Evolutionary conservation across 2,113 vertebrate genomes (phyloP), one percentile per base, ranked within the genome.

Genomic region (Bombycilla garrulus): DNA sequence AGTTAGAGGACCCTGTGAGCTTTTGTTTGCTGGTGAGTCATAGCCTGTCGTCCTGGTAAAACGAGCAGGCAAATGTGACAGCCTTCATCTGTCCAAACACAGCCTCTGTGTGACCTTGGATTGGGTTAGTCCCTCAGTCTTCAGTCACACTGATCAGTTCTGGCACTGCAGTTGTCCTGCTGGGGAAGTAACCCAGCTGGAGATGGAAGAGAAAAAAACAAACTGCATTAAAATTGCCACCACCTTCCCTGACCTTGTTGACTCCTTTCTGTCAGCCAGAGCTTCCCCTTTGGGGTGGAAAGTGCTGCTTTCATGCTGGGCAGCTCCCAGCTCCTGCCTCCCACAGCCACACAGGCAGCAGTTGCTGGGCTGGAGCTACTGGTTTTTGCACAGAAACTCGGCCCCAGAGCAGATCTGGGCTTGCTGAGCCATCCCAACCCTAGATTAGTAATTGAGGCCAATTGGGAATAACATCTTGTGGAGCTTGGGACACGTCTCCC

Each of bases 81-180:
- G 94, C 76, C 85, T 81, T 95, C 96, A 90, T 95, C 95, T 96
- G 94, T 80, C 90, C 95, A 94, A 88, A 90, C 74, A 57, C 82
- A 77, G 64, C 93, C 90, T 80, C 15, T 0, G 26, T 22, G 58
- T 72, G 81, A 94, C 94, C 93, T 89, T 80, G 85, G 16, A 17
- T 77, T 7, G 20, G 19, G 51, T 86, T 73, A 79, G 86, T 92
- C 86, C 40, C 86, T 92, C 69, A 28, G 81, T 89, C 78, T 74
- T 92, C 71, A 86, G 42, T 90, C 94, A 88, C 17, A 64, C 88
- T 56, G 73, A 92, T 92, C 5, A 2, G 40, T 82, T 85, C 85
- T 95, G 93, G 82, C 91, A 82, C 74, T 60, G 58, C 50, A 11
- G 22, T 90, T 90, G 90, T 96, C 90, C 79, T 90, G 82, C 95